Percentiles rank a stretch among this genome's conserved stretches.
These are phyloP conservation scores for Ditula angustiorana DNA, from an alignment of 2,888 invertebrate genomes.

Conservation along the genomic window DNA sequence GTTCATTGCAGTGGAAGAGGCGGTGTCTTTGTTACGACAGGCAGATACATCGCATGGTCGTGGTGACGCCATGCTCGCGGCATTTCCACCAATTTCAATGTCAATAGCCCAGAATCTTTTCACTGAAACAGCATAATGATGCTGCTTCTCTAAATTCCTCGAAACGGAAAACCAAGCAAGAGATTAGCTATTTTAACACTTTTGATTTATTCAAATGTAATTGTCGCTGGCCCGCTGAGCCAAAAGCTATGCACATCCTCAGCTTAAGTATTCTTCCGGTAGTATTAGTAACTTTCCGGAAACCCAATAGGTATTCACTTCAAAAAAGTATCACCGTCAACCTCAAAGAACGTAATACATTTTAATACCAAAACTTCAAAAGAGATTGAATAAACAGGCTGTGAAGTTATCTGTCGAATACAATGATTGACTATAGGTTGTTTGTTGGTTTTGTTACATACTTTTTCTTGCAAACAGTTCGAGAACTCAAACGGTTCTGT, in stretches of 20 bases:
- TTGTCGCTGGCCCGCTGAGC: not conserved
- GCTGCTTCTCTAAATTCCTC: not conserved
- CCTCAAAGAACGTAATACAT: conserved; percentile 16
- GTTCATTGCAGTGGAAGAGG: conserved; percentile 49
- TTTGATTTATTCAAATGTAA: not conserved
- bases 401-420: conserved; percentile 53
- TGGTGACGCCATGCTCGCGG: conserved; percentile 48
- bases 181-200: conserved; percentile 18
- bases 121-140: conserved; percentile 3
- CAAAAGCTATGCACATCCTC: not conserved
- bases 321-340: not conserved
- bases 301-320: not conserved
- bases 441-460: conserved; percentile 19
- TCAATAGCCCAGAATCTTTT: conserved; percentile 24
- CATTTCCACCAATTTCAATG: conserved; percentile 46
- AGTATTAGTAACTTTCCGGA: conserved; percentile 19
- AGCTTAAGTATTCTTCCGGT: conserved; percentile 23
- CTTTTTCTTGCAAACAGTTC: conserved; percentile 18
- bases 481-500: conserved; percentile 25
- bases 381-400: conserved; percentile 49
- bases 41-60: conserved; percentile 47
- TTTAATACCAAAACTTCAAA: conserved; percentile 19
- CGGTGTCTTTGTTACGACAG: conserved; percentile 56
- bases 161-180: not conserved
- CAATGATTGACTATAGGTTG: conserved; percentile 43